phyloP scores from a whole-genome alignment of 2,888 invertebrate species.

The Lysandra coridon region DNA sequence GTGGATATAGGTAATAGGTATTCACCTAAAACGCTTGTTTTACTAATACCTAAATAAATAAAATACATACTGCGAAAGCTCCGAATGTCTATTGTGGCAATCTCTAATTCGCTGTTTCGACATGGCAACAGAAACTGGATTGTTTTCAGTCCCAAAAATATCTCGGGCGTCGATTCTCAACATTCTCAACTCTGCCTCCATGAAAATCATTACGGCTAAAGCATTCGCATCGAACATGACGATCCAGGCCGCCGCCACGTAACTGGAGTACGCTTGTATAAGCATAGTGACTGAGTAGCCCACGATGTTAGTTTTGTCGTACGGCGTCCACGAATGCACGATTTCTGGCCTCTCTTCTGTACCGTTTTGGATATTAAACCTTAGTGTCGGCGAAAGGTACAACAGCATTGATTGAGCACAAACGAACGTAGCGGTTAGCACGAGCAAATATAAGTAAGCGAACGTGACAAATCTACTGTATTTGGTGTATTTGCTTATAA shows the following conservation, averaged over 20 bases:
- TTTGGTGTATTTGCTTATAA: conserved; percentile 12
- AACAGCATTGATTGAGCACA: conserved; percentile 1
- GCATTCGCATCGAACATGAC: conserved; percentile 6
- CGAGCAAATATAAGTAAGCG: not conserved
- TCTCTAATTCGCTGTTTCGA: not conserved
- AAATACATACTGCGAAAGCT: conserved; percentile 12
- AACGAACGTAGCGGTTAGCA: conserved; percentile 2
- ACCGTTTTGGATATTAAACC: conserved; percentile 3
- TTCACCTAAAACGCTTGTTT: no score
- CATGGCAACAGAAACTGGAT: not conserved
- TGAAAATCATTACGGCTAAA: not conserved
- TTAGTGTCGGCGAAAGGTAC: conserved; percentile 11
- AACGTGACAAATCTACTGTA: conserved; percentile 15
- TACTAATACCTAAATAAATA: not conserved
- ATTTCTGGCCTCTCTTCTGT: not conserved
- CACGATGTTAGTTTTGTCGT: not conserved
- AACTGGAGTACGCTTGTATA: not conserved
- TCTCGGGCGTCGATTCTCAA: not conserved
- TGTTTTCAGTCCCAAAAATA: conserved; percentile 5
- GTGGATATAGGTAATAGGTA: no score
- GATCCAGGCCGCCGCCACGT: conserved; percentile 4
- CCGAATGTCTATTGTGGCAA: conserved; percentile 10
- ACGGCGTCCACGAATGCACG: not conserved
- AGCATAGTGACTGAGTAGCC: not conserved
- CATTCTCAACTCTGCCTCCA: conserved; percentile 23